Percentiles rank a stretch among this genome's conserved stretches.
phyloP scores from a whole-genome alignment of 1,140 invertebrate genomes.

The Neoseiulus cucumeris region DNA sequence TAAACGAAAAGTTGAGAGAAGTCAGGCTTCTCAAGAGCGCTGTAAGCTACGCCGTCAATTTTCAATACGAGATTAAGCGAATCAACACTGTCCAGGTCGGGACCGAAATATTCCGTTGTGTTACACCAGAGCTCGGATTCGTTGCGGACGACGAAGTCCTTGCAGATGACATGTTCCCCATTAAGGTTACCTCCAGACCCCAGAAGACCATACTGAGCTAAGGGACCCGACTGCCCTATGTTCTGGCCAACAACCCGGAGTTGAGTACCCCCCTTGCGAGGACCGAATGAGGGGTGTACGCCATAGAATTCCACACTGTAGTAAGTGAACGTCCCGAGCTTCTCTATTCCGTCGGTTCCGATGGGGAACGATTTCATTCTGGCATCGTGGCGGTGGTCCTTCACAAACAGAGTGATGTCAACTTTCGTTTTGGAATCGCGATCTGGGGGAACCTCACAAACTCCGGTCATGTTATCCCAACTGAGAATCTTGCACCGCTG shows the following conservation, averaged over 20 bases:
- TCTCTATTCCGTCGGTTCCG: neutral
- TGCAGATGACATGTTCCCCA: too few relatives aligned
- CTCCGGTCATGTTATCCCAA: neutral
- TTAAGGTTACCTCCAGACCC: too few relatives aligned
- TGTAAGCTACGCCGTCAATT: too few relatives aligned
- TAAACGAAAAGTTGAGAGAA: too few relatives aligned
- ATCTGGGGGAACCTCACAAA: neutral
- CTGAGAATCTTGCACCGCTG: neutral
- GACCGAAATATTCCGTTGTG: too few relatives aligned
- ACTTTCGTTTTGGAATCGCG: neutral
- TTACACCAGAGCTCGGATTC: too few relatives aligned
- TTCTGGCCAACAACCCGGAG: constrained; percentile 10
- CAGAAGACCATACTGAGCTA: too few relatives aligned
- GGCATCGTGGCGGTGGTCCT: neutral
- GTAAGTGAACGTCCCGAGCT: neutral
- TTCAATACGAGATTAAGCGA: too few relatives aligned
- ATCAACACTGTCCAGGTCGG: too few relatives aligned
- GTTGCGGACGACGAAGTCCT: too few relatives aligned
- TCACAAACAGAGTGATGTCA: neutral
- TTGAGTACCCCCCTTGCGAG: constrained; percentile 20
- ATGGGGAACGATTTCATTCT: neutral
- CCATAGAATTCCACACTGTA: constrained; percentile 12
- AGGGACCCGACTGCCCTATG: neutral
- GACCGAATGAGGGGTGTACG: constrained; percentile 18
- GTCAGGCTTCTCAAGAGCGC: too few relatives aligned